Evolutionary conservation across 2,888 invertebrate species (phyloP).

Genomic region (Trachelus stipa): DNA sequence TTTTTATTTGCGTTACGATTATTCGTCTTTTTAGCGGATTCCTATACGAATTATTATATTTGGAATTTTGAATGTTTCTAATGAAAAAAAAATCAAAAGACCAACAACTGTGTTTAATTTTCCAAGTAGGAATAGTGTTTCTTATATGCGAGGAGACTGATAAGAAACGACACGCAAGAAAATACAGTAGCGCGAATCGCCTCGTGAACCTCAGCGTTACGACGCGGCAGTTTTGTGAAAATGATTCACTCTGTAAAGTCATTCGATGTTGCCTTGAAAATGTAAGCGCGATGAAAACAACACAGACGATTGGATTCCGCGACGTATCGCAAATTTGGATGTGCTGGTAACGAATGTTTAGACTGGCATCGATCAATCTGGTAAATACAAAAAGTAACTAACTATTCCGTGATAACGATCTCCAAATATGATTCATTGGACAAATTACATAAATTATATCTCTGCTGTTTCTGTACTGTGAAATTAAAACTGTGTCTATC

Average conservation of each 20-base stretch:
- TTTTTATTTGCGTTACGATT: neutral
- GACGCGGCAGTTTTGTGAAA: neutral
- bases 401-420: neutral
- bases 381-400: neutral
- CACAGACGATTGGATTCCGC: neutral
- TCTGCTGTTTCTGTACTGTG: neutral
- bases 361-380: neutral
- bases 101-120: neutral
- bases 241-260: neutral
- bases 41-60: neutral
- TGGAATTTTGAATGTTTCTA: neutral
- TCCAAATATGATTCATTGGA: neutral
- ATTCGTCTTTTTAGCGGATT: neutral
- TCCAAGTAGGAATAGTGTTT: neutral
- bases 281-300: neutral
- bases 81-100: neutral
- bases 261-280: neutral
- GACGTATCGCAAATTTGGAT: neutral
- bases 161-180: neutral
- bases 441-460: neutral
- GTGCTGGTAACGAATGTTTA: neutral
- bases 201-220: neutral
- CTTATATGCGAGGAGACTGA: neutral
- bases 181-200: neutral
- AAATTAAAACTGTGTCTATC: neutral